Evolutionary conservation across 2,888 invertebrate genomes (phyloP), one percentile per base, ranked within the genome.

Genomic region (Platycheirus albimanus): DNA sequence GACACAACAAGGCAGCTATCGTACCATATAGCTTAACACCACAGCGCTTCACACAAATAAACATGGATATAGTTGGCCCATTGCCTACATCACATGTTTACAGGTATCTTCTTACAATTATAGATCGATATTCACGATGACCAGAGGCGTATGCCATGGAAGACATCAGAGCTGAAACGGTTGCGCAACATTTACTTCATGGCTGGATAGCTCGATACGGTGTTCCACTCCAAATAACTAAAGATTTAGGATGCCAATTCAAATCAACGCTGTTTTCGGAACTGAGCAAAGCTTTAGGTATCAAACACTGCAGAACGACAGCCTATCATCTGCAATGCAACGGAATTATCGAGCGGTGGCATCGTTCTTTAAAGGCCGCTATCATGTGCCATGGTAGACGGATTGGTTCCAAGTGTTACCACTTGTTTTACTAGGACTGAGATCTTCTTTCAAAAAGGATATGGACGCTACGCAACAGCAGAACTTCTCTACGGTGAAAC

Each of bases 341-440:
- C 52, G 90, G 90, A 0, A 86, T 90, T 67, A 86, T 91, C 1
- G 90, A 91, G 71, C 75, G 90, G 3, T 87, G 88, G 58, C 90
- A 91, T 74, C 85, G 91, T 1, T 86, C 87, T 7, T 67, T 91
- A 43, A 91, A 90, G 84, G 52, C 77, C 86, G 89, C 0, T 4
- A 67, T 75, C 0, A 75, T 54, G 69, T 85, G 86, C 41, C 85
- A 86, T 20, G 74, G 2, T 70, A 64, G 0, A 56, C 77, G 7
- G 56, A 80, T 19, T 89, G 89, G 88, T 45, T 80, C 0, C 81
- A 85, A 8, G 69, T 77, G 3, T 85, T 91, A 15, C 89, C 89
- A 0, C 72, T 85, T 3, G 87, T 90, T 5, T 75, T 90, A 0
- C 78, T 90, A 2, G 89, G 88, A 1, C 43, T 89, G 3, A 86